Base-by-base conservation (phyloP, 2,797 vertebrate species). In the Varecia variegata region DNA sequence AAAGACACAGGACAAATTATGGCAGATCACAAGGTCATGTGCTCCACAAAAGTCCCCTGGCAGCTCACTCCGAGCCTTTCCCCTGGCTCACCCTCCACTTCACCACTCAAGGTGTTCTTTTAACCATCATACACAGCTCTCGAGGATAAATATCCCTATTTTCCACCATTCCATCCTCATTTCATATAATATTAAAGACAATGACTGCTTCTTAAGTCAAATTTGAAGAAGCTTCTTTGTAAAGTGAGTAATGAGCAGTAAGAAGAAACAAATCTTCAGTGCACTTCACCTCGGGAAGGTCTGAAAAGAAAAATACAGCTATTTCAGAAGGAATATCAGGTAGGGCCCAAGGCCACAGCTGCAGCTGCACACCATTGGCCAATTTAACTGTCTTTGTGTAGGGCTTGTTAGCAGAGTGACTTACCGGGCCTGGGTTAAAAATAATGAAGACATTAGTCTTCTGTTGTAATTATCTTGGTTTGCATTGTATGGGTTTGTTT, bases 51-150 rank as follows among this genome's bases (percentile, higher is more conserved):
- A 13, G 23, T 18, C 32, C 40, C 30, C 40, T 21, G 6, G 12
- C 15, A 50, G 5, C 14, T 13, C 25, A 1, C 1, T 27, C 1
- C 5, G 1, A 0, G 7, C 2, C 5, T 18, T 52, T 56, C 30
- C 7, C 3, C 5, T 35, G 58, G 25, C 3, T 2, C 1, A 81
- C 35, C 1, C 30, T 68, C 4, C 4, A 32, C 2, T 11, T 90
- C 47, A 9, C 32, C 1, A 13, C 2, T 14, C 14, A 5, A 5
- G 12, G 6, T 23, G 3, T 38, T 32, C 8, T 21, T 52, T 12
- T n/a, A 73, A 76, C 40, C 30, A 11, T 17, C 17, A 8, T 23
- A 7, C 45, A 80, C 9, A 70, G 35, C 40, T 58, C 5, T 25
- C 0, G 1, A 45, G 23, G 23, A 14, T 43, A 86, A 74, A 35